Evolutionary conservation across 2,113 vertebrate species (phyloP).

Genomic region (Elaphurus davidianus): DNA sequence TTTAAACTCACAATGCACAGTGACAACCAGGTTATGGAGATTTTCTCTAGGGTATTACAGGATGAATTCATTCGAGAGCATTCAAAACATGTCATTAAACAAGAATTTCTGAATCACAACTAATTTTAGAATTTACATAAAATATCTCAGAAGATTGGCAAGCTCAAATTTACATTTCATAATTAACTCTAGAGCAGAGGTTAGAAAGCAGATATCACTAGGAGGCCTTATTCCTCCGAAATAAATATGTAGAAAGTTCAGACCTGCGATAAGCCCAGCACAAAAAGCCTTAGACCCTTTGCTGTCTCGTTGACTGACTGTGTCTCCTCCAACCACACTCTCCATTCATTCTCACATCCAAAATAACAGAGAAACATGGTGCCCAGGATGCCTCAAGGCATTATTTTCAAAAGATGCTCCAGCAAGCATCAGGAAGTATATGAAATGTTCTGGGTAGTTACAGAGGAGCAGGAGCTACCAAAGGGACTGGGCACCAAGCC

Average conservation of each 20-base stretch:
- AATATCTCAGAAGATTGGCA: constrained; percentile 27
- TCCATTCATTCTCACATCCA: background rate
- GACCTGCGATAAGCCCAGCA: background rate
- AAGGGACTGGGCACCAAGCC: rapidly evolving
- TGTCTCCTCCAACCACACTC: background rate
- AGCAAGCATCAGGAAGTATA: background rate
- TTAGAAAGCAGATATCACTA: background rate
- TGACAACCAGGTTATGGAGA: constrained; percentile 58
- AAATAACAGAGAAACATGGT: background rate
- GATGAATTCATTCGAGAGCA: background rate
- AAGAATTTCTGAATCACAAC: constrained; percentile 50
- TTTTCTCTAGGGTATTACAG: constrained; percentile 46
- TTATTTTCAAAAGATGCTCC: background rate
- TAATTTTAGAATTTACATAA: constrained; percentile 53
- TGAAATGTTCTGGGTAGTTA: background rate
- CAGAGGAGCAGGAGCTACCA: background rate
- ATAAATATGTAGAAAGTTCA: background rate
- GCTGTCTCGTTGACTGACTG: background rate
- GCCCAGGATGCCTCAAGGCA: background rate
- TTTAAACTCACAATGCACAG: constrained; percentile 77
- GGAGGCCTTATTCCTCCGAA: background rate
- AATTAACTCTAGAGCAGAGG: constrained; percentile 42
- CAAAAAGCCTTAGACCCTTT: background rate
- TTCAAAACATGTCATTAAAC: constrained; percentile 62
- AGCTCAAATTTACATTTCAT: constrained; percentile 51